Conservation (phyloP, 2,797 vertebrate species). For the Crenuchus spilurus region DNA sequence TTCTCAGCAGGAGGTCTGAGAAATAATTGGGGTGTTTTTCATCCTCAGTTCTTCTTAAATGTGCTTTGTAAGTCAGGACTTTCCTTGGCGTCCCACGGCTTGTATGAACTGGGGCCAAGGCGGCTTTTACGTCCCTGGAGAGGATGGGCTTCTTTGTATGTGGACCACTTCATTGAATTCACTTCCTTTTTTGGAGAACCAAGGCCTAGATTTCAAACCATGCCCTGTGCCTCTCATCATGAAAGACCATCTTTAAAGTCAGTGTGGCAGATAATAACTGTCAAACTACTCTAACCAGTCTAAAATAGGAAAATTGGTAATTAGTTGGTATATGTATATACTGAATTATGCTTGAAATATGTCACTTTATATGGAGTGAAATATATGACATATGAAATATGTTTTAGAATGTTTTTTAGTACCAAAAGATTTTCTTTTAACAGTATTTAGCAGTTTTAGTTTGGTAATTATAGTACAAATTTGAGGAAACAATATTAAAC, state of each 20-base stretch:
- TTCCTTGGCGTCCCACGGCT: conserved; percentile 55
- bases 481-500: no score
- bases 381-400: no score
- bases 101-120: conserved; percentile 52
- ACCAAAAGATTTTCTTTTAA: no score
- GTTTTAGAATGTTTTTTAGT: no score
- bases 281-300: neutral
- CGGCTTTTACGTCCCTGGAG: conserved; percentile 43
- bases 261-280: neutral
- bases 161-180: conserved; percentile 27
- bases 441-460: no score
- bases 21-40: conserved; percentile 76
- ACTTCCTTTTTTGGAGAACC: conserved; percentile 15
- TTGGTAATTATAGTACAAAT: no score
- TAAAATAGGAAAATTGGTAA: no score
- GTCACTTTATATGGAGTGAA: no score
- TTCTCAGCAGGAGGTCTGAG: conserved; percentile 71
- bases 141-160: conserved; percentile 10
- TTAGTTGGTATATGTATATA: no score
- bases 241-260: conserved; percentile 5
- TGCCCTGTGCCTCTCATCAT: conserved; percentile 21
- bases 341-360: no score
- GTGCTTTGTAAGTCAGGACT: conserved; percentile 71
- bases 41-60: conserved; percentile 72
- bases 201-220: conserved; percentile 23